These are phyloP conservation scores for Ceratitis capitata DNA, from an alignment of 1,140 invertebrate species.

Conservation along the genomic window DNA sequence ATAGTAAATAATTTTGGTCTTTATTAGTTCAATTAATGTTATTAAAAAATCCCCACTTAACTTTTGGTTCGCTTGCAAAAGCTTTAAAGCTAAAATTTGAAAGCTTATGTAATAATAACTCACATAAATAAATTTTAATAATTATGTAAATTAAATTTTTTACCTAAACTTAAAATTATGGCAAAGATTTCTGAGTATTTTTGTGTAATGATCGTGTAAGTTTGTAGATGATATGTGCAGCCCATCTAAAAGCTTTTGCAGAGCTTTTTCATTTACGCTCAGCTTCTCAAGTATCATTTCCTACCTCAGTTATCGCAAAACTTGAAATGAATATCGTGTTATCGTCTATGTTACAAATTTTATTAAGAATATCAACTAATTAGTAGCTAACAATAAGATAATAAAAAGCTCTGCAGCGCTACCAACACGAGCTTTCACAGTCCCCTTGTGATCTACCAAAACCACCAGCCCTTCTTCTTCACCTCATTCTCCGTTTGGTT, in stretches of 20 bases:
- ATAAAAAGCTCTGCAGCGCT: neutral
- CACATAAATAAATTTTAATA: neutral
- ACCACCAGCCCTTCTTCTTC: conserved; percentile 8
- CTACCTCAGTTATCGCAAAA: no score
- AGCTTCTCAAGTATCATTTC: no score
- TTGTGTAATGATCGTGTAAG: neutral
- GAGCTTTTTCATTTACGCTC: no score
- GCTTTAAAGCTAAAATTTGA: neutral
- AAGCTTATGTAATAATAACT: neutral
- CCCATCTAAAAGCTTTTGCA: neutral
- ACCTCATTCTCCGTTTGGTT: neutral
- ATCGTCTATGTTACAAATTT: no score
- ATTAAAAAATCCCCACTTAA: neutral
- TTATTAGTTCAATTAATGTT: neutral
- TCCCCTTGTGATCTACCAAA: neutral
- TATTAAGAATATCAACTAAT: no score
- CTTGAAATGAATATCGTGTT: no score
- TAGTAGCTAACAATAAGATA: neutral
- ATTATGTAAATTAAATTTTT: neutral
- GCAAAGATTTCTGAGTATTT: no score
- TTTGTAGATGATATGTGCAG: neutral
- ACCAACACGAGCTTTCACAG: neutral
- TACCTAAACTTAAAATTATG: neutral
- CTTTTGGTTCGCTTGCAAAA: neutral
- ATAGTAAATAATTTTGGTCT: neutral